phyloP scores from a whole-genome alignment of 2,113 vertebrate genomes.

The Sterrhoptilus dennistouni region DNA sequence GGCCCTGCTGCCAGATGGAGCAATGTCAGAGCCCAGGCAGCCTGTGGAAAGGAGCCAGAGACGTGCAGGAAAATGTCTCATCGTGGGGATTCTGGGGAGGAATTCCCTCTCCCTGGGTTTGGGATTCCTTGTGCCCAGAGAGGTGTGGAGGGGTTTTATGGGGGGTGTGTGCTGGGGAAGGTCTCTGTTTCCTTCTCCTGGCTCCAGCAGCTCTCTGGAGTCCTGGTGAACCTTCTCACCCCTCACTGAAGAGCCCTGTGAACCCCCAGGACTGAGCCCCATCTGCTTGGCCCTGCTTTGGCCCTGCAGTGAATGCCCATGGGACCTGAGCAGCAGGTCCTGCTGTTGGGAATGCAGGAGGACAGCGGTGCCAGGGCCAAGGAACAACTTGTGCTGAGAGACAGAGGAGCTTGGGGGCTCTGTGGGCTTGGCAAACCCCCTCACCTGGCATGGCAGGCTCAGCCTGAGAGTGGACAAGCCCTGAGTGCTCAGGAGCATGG shows the following conservation, averaged over 20 bases:
- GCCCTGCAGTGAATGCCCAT: fast-evolving
- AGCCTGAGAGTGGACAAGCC: background rate
- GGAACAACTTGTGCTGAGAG: background rate
- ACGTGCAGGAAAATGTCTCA: background rate
- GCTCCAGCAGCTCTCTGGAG: background rate
- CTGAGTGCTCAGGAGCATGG: fast-evolving
- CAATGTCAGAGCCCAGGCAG: background rate
- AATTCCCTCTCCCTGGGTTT: background rate
- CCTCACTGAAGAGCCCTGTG: background rate
- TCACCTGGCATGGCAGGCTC: background rate
- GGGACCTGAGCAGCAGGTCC: background rate
- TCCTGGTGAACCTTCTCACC: background rate
- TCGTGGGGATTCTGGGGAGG: background rate
- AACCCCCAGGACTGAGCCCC: background rate
- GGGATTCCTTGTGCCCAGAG: background rate
- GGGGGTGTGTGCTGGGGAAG: fast-evolving
- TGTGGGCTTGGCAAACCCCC: background rate
- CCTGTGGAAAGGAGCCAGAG: background rate
- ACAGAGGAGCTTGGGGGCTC: background rate
- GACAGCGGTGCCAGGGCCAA: background rate
- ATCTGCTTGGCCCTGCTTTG: background rate
- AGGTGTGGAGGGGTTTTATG: background rate
- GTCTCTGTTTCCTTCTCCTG: background rate
- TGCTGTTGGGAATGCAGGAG: background rate
- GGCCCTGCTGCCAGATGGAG: background rate